phyloP scores from a whole-genome alignment of 2,797 vertebrate genomes.

The Molossus molossus region DNA sequence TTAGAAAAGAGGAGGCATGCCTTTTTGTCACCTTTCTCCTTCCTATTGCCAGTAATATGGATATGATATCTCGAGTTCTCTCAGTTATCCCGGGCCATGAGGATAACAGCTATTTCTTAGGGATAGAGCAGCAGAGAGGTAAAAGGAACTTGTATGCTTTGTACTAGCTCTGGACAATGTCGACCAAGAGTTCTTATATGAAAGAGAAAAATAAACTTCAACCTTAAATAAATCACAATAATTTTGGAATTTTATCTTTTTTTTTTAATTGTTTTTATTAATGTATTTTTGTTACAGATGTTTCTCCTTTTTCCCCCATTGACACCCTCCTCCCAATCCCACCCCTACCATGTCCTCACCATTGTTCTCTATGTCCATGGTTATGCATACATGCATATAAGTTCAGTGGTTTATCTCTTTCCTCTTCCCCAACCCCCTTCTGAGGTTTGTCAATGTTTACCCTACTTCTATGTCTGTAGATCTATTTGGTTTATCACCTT shows the following conservation, averaged over 20 bases:
- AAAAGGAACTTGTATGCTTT: slow-evolving; percentile 40
- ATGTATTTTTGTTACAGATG: too few species aligned
- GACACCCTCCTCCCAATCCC: too few species aligned
- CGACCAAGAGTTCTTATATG: neutral
- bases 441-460: too few species aligned
- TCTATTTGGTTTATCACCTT: too few species aligned
- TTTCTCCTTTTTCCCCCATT: too few species aligned
- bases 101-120: neutral
- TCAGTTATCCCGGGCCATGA: neutral
- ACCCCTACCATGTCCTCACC: too few species aligned
- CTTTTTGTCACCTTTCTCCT: slow-evolving; percentile 12
- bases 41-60: neutral
- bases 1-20: neutral
- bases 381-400: too few species aligned
- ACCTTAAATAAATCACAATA: neutral
- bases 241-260: neutral
- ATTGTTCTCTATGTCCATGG: too few species aligned
- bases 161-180: neutral
- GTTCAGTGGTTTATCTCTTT: too few species aligned
- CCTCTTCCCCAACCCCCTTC: too few species aligned
- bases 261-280: neutral
- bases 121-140: neutral
- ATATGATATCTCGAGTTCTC: neutral
- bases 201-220: slow-evolving; percentile 31
- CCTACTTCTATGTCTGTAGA: too few species aligned